Percentiles rank a stretch among this genome's conserved stretches.
phyloP scores from a whole-genome alignment of 2,888 invertebrate species.

The Cantharis lateralis region DNA sequence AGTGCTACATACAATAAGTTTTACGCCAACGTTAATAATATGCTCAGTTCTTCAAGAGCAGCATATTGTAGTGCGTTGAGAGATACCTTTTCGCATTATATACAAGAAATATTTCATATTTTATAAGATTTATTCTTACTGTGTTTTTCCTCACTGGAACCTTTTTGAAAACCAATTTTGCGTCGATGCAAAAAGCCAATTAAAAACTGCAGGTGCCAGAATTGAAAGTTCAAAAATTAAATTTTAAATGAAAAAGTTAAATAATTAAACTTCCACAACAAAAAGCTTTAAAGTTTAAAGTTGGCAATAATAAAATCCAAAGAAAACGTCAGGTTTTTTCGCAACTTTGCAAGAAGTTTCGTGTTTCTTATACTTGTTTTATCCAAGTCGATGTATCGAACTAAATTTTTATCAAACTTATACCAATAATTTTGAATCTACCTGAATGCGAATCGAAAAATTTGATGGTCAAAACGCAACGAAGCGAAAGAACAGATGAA shows the following conservation, averaged over 20 bases:
- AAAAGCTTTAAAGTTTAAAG: not conserved
- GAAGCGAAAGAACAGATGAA: conserved; percentile 47
- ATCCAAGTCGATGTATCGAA: not conserved
- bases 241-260: not conserved
- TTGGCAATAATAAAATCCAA: not conserved
- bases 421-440: conserved; percentile 6
- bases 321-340: not conserved
- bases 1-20: too few species aligned
- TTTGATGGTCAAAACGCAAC: conserved; percentile 43
- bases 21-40: too few species aligned
- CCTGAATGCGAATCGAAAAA: conserved; percentile 42
- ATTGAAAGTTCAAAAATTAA: not conserved
- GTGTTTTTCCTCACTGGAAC: too few species aligned
- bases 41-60: too few species aligned
- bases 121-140: too few species aligned
- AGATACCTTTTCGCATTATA: too few species aligned
- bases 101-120: too few species aligned
- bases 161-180: too few species aligned
- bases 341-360: not conserved
- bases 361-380: not conserved
- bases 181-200: too few species aligned
- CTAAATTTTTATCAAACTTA: not conserved
- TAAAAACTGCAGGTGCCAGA: not conserved
- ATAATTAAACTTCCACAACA: not conserved
- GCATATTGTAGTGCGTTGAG: too few species aligned